Evolutionary conservation across 1,140 invertebrate genomes (phyloP).

Genomic region (Rhizoglyphus robini): DNA sequence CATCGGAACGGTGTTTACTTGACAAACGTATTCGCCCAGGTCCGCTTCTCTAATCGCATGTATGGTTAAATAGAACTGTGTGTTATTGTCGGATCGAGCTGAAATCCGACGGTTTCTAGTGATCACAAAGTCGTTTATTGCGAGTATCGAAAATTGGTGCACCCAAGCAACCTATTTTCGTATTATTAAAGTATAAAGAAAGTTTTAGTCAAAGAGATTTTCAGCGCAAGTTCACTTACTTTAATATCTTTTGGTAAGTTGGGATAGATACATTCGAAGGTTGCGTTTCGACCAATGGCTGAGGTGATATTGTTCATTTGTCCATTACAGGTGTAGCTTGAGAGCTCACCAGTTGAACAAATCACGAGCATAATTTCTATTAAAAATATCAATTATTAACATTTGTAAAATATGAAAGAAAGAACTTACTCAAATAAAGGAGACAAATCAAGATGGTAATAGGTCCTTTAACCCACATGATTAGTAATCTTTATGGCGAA

Average conservation of each 20-base stretch:
- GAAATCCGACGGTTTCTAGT: conserved; percentile 61
- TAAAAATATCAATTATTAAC: too few relatives aligned
- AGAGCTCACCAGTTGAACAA: too few relatives aligned
- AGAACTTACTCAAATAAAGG: too few relatives aligned
- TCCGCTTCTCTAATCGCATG: conserved; percentile 34
- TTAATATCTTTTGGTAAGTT: conserved; percentile 66
- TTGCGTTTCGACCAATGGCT: conserved; percentile 68
- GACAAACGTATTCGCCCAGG: conserved; percentile 61
- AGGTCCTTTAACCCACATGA: too few relatives aligned
- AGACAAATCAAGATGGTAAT: too few relatives aligned
- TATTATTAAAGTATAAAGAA: too few relatives aligned
- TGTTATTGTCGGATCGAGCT: conserved; percentile 9
- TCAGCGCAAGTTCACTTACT: too few relatives aligned
- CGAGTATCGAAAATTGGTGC: conserved; percentile 72
- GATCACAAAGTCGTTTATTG: conserved; percentile 71
- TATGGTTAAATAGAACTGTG: conserved; percentile 14
- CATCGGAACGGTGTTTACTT: conserved; percentile 57
- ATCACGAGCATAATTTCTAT: too few relatives aligned
- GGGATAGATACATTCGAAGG: conserved; percentile 84
- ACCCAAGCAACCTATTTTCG: conserved; percentile 69
- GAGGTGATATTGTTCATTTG: conserved; percentile 77
- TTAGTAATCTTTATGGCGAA: too few relatives aligned
- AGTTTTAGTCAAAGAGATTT: too few relatives aligned
- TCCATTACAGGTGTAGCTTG: neutral
- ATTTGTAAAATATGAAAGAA: too few relatives aligned